Base-by-base conservation (phyloP, 2,888 invertebrate genomes). In the Ptychoptera contaminata region DNA sequence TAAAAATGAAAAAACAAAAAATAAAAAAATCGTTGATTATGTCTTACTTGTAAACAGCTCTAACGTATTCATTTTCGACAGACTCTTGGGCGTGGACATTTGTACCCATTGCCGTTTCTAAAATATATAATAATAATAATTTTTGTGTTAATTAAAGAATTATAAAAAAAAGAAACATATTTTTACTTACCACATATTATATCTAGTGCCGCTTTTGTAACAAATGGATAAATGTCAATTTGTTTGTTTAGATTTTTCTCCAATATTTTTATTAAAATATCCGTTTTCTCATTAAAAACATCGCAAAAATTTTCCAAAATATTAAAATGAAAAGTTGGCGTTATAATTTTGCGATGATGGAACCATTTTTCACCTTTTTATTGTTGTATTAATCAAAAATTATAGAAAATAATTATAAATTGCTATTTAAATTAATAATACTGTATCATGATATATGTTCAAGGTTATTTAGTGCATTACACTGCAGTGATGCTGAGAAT, bases 211-310 rank as follows among this genome's bases (percentile, higher is more conserved):
- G 65, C 66, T 42, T 68, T 60, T 37, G 58, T 58, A 40, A 64
- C 53, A 42, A 63, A 57, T 8, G 61, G 61, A 47, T 65, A 70
- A 14, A 71, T 57, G 48, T 72, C 63, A 9, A 67, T 45, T 35
- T 55, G 53, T 16, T 38, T 38, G 6, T 11, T 34, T 15, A 31
- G 34, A 14, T 29, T 8, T 12, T 44, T 38, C 16, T 12, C 34
- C 11, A 44, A 23, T 23, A 32, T 23, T 9, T 65, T 51, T 2
- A 63, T 55, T 45, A 75, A 52, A 12, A 67, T 58, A 6, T 57
- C 51, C 1, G 67, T 56, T 49, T 75, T 71, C 37, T 59, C 54
- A 9, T 55, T 52, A 54, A 67, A 62, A 2, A 60, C 53, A 2
- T 56, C 54, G 3, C 59, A 51, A 50, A 64, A 67, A 3, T 61